Base-by-base conservation (phyloP, 30 jellyfish, hydroid and myxozoan genomes). In the Aurelia sp. region DNA sequence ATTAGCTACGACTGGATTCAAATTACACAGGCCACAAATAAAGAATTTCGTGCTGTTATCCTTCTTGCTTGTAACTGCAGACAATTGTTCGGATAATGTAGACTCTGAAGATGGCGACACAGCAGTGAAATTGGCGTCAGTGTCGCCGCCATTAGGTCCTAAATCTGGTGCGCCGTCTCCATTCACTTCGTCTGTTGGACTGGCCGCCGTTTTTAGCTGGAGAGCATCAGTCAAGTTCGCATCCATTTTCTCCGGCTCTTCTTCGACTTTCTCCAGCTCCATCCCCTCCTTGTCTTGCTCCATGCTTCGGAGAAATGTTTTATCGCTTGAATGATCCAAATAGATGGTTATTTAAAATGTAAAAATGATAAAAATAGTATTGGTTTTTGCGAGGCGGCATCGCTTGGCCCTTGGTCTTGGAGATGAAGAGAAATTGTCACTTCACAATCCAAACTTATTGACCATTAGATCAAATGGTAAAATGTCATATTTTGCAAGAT, bases 21-120 rank as follows among this genome's bases (percentile, higher is more conserved):
- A 72, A 69, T 86, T 95, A 62, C 99, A 95, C 5, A 96, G 67
- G 3, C 97, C 94, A 60, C 99, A 95, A 12, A 86, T 40, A 41
- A 95, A 86, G 87, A 95, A 95, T 86, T 91, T 93, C 10, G 63
- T 68, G 80, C 48, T 75, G 57, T 59, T 76, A 8, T 86, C 96
- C 38, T 79, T 48, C 65, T 75, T 58, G 35, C 72, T 21, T 27
- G 96, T 35, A 21, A 66, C 96, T 3, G 79, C 85, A 55, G 96
- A 75, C 18, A 76, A 30, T 35, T 86, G 75, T 62, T 84, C 88
- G 31, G 93, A 59, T 8, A 76, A 87, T 35, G 88, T 22, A 12
- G 20, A 21, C 15, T 84, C 88, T 47, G 93, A 59, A 2, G 71
- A 87, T 52, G 88, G 16, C 24, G 20, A 27, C 10, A 81, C 16